Evolutionary conservation across 2,113 vertebrate species (phyloP).

Genomic region (Brienomyrus longianalis): DNA sequence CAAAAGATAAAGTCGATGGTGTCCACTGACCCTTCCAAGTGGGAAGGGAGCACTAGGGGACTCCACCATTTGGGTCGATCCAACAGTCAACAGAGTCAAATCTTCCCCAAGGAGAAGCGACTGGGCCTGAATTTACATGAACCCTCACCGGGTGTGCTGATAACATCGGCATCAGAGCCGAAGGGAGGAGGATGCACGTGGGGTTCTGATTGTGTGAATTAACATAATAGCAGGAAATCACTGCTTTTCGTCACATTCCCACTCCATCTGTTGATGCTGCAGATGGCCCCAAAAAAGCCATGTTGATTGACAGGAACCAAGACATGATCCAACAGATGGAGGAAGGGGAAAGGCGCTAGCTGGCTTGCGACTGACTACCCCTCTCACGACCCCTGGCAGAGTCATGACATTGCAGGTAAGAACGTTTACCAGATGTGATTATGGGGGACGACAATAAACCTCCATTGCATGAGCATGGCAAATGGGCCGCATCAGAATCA

Average conservation of each 20-base stretch:
- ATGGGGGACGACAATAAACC: neutral
- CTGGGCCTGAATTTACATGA: neutral
- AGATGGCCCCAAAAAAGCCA: slow-evolving; percentile 9
- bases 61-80: neutral
- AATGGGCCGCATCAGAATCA: neutral
- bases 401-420: neutral
- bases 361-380: neutral
- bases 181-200: slow-evolving; percentile 28
- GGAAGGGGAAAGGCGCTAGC: slow-evolving; percentile 13
- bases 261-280: slow-evolving; percentile 35
- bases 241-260: slow-evolving; percentile 29
- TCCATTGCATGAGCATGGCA: neutral
- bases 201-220: slow-evolving; percentile 44
- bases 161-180: slow-evolving; percentile 27
- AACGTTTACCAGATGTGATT: neutral
- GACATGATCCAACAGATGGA: slow-evolving; percentile 23
- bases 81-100: neutral
- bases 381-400: neutral
- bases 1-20: neutral
- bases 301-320: slow-evolving; percentile 24
- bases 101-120: neutral
- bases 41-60: neutral
- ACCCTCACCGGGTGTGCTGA: slow-evolving; percentile 28
- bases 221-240: slow-evolving; percentile 45
- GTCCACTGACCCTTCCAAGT: neutral